Evolutionary conservation across 2,797 vertebrate species (phyloP).

Genomic region (Falco novaeseelandiae): DNA sequence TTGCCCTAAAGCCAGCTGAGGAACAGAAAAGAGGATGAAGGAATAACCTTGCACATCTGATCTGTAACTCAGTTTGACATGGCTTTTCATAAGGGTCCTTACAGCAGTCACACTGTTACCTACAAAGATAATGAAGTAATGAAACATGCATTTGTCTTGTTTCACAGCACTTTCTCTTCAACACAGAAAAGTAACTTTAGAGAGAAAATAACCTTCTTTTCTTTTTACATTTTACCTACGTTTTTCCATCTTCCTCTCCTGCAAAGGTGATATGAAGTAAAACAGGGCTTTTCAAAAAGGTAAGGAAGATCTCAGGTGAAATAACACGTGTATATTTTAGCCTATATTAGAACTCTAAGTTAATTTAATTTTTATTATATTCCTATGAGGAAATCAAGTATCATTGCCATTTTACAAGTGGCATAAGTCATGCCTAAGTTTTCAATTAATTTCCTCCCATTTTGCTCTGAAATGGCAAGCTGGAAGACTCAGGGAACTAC

Average conservation of each 20-base stretch:
- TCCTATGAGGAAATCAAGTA: not conserved
- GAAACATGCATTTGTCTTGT: not conserved
- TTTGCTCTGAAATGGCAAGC: not conserved
- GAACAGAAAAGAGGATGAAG: slow-evolving; percentile 19
- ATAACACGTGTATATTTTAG: not conserved
- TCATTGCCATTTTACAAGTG: not conserved
- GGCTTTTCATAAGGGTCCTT: not conserved
- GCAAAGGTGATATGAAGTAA: not conserved
- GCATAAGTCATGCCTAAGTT: not conserved
- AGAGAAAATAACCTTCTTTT: rapidly evolving
- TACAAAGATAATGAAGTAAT: not conserved
- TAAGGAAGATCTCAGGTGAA: not conserved
- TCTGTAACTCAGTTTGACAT: not conserved
- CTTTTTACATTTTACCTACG: not conserved
- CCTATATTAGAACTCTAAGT: not conserved
- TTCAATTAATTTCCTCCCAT: not conserved
- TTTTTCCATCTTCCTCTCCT: not conserved
- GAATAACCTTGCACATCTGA: not conserved
- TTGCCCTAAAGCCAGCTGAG: not conserved
- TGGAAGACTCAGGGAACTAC: not conserved
- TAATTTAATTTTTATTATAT: not conserved
- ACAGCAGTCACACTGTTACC: not conserved
- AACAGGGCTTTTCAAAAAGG: not conserved
- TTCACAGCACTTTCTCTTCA: not conserved
- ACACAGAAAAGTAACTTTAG: not conserved